Percentiles rank a stretch among this genome's conserved stretches.
phyloP scores from a whole-genome alignment of 2,797 vertebrate species.

The Pachyuromys duprasi region DNA sequence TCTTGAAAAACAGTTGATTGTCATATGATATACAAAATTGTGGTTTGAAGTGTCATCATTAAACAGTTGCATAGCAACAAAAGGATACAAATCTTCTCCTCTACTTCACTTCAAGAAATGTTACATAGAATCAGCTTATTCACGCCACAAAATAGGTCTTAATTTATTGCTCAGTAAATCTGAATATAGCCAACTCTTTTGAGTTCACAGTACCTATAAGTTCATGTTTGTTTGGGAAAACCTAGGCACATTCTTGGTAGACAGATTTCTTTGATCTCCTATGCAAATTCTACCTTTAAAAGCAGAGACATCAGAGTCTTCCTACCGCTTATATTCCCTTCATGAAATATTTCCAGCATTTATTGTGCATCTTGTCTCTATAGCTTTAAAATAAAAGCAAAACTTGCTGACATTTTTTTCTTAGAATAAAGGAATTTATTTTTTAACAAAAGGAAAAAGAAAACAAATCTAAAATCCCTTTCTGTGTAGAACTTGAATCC shows the following conservation, averaged over 20 bases:
- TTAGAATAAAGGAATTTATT: constrained; percentile 70
- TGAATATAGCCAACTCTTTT: constrained; percentile 60
- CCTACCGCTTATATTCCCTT: constrained; percentile 47
- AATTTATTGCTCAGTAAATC: constrained; percentile 73
- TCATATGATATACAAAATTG: constrained; percentile 85
- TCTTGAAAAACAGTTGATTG: constrained; percentile 90
- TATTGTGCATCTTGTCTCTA: constrained; percentile 58
- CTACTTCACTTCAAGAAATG: constrained; percentile 84
- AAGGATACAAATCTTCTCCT: constrained; percentile 87
- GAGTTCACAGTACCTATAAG: constrained; percentile 59
- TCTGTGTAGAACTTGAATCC: constrained; percentile 65
- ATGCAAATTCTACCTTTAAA: neutral
- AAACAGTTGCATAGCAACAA: constrained; percentile 93
- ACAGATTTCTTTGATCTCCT: constrained; percentile 43
- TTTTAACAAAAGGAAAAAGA: constrained; percentile 62
- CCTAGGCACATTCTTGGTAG: constrained; percentile 33
- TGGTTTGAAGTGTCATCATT: constrained; percentile 85
- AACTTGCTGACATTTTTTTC: constrained; percentile 64
- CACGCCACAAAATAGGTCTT: constrained; percentile 77
- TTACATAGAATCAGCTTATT: constrained; percentile 77
- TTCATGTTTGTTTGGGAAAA: constrained; percentile 63
- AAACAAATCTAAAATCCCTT: constrained; percentile 61
- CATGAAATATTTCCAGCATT: constrained; percentile 68
- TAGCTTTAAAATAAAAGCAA: constrained; percentile 71
- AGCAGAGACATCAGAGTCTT: constrained; percentile 53